These are phyloP conservation scores for Echinops telfairi DNA, from an alignment of 2,113 vertebrate genomes.

Conservation along the genomic window DNA sequence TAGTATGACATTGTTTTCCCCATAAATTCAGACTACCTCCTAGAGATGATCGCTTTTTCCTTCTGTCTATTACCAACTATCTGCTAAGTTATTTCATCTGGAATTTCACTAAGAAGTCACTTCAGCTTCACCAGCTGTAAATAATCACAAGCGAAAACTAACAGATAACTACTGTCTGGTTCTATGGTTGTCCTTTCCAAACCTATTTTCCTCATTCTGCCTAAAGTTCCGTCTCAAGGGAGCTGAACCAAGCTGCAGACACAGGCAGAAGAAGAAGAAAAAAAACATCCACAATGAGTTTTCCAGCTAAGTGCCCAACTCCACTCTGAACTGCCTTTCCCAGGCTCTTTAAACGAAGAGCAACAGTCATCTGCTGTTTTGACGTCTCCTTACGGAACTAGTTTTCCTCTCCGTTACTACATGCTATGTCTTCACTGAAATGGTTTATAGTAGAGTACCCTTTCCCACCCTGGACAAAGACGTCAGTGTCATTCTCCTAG, in stretches of 20 bases:
- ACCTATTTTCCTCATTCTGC: background rate
- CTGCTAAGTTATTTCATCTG: conserved; percentile 39
- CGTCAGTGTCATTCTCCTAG: conserved; percentile 23
- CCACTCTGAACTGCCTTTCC: background rate
- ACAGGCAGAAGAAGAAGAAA: background rate
- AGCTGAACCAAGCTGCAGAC: background rate
- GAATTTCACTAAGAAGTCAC: background rate
- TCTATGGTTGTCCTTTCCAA: background rate
- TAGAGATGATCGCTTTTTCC: conserved; percentile 24
- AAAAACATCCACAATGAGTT: conserved; percentile 23
- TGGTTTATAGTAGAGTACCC: conserved; percentile 46
- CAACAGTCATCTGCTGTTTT: background rate
- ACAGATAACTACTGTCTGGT: background rate
- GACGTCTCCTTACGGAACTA: background rate
- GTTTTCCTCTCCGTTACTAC: conserved; percentile 42
- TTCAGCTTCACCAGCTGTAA: conserved; percentile 13
- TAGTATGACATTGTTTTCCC: background rate
- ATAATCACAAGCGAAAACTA: background rate
- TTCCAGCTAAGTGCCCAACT: background rate
- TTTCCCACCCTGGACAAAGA: conserved; percentile 44
- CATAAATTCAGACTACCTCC: conserved; percentile 13
- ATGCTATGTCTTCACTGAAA: background rate
- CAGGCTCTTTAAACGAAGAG: conserved; percentile 26
- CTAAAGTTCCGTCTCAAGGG: background rate
- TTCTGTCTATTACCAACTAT: conserved; percentile 10